Conservation (phyloP, 2,888 invertebrate genomes). For the Polyploca ridens region DNA sequence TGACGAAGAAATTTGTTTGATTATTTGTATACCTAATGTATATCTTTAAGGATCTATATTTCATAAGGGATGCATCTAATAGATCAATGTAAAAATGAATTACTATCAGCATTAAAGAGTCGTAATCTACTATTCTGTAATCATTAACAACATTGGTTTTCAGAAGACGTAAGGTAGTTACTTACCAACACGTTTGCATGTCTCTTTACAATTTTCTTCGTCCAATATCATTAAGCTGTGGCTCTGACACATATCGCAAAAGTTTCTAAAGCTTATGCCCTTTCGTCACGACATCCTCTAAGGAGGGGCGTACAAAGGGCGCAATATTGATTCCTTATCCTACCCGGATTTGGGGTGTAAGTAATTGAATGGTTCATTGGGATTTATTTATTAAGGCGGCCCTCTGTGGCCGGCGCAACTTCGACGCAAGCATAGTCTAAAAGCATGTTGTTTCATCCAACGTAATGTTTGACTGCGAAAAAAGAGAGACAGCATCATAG, state of each 20-base stretch:
- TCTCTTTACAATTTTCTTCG: not conserved
- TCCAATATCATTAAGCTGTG: constrained; percentile 4
- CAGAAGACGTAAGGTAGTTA: not conserved
- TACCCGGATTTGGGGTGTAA: not conserved
- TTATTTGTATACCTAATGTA: not conserved
- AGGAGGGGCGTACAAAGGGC: not conserved
- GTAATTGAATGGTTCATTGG: not conserved
- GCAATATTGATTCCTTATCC: constrained; percentile 7
- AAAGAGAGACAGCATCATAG: too few relatives aligned
- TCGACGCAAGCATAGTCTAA: too few relatives aligned
- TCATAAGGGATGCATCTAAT: not conserved
- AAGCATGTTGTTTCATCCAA: too few relatives aligned
- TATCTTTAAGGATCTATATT: too few relatives aligned
- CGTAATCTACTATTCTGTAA: too few relatives aligned
- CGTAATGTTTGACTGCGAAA: too few relatives aligned
- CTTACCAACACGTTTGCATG: not conserved
- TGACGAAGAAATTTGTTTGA: constrained; percentile 5
- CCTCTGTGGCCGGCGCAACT: too few relatives aligned
- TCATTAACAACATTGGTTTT: too few relatives aligned
- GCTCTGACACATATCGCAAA: constrained; percentile 6
- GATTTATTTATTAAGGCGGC: constrained; percentile 5
- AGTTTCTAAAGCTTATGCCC: constrained; percentile 1
- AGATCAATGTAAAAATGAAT: not conserved
- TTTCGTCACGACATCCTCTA: not conserved
- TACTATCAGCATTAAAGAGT: not conserved